A percentile compares a stretch with the other conserved stretches of the same genome.
These are phyloP conservation scores for Ischnus inquisitorius DNA, from an alignment of 2,888 invertebrate species.

Conservation along the genomic window DNA sequence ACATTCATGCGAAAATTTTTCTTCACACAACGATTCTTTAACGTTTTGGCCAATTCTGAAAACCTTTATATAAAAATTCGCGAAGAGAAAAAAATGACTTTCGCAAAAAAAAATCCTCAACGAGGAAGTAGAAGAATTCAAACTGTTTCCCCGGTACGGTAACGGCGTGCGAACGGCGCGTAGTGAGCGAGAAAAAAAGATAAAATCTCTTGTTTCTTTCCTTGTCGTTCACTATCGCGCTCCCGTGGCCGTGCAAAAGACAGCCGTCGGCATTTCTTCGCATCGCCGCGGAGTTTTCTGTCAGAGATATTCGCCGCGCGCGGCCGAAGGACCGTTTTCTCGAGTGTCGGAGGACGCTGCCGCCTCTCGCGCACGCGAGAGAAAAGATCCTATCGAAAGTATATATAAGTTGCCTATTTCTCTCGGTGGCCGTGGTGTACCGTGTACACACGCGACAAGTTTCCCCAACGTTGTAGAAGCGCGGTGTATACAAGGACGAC, in stretches of 20 bases:
- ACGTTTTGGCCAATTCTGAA: too few species aligned
- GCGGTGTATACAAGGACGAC: not conserved
- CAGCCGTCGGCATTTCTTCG: slow-evolving; percentile 41
- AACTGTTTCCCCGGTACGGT: slow-evolving; percentile 2
- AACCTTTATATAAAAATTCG: too few species aligned
- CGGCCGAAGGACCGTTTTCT: slow-evolving; percentile 29
- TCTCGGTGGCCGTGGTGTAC: not conserved
- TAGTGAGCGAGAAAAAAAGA: slow-evolving; percentile 16
- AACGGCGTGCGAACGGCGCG: not conserved
- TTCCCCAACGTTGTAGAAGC: not conserved
- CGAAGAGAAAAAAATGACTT: not conserved
- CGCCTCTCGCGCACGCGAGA: slow-evolving; percentile 32
- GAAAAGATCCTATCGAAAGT: slow-evolving; percentile 46
- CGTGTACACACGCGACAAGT: slow-evolving; percentile 17
- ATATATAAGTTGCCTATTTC: not conserved
- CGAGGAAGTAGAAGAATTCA: not conserved
- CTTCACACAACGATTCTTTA: too few species aligned
- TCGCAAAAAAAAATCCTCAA: not conserved
- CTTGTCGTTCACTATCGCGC: slow-evolving; percentile 8
- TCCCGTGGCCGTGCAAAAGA: not conserved
- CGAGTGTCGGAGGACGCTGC: slow-evolving; percentile 12
- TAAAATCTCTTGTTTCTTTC: slow-evolving; percentile 17
- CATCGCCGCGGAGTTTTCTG: not conserved
- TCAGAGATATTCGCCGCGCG: slow-evolving; percentile 23
- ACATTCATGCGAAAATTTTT: too few species aligned